Conservation (phyloP, 2,113 vertebrate species). For the Rhegmatorhina hoffmannsi region DNA sequence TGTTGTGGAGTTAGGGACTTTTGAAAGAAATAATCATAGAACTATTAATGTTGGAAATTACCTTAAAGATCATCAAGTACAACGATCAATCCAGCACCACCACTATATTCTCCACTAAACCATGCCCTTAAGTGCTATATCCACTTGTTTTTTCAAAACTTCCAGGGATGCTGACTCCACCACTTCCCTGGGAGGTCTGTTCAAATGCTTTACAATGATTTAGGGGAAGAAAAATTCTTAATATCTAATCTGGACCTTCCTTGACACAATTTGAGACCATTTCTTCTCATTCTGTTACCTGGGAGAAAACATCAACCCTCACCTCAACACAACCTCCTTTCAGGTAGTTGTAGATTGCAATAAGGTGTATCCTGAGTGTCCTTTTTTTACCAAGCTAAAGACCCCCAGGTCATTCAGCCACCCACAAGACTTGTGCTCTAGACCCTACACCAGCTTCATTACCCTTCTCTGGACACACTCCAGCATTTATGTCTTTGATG, state of each 20-base stretch:
- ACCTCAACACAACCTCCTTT: not conserved
- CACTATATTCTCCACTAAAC: not conserved
- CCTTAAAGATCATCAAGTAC: not conserved
- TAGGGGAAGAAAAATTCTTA: not conserved
- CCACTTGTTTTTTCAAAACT: not conserved
- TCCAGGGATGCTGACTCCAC: not conserved
- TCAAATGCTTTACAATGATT: not conserved
- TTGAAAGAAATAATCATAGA: not conserved
- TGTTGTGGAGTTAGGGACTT: not conserved
- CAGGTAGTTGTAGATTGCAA: not conserved
- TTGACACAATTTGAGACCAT: not conserved
- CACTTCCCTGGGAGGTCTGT: not conserved
- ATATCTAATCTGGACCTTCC: not conserved
- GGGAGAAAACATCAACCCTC: not conserved
- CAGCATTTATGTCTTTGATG: not conserved
- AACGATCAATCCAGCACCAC: not conserved
- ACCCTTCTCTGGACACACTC: rapidly evolving
- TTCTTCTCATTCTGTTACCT: not conserved
- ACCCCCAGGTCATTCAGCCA: not conserved
- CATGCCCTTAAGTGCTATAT: not conserved
- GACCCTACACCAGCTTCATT: not conserved
- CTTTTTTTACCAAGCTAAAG: not conserved
- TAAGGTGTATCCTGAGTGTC: not conserved
- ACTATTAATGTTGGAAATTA: not conserved
- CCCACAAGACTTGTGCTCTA: not conserved